A percentile compares a stretch with the other conserved stretches of the same genome.
These are phyloP conservation scores for Eueremaeus valkanovi DNA, from an alignment of 2,888 invertebrate species.

Conservation along the genomic window DNA sequence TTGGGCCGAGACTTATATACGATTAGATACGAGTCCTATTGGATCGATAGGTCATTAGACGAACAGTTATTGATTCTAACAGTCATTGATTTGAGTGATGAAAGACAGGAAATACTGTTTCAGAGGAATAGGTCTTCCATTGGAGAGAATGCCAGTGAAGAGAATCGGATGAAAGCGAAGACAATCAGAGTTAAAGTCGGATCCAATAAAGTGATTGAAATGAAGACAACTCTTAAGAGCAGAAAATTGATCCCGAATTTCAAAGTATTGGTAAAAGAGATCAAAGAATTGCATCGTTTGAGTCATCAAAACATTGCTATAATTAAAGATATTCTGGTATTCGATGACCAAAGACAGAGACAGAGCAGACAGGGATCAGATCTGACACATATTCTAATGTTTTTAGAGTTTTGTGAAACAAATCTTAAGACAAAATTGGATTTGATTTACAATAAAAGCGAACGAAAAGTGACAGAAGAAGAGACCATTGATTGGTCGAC, in stretches of 20 bases:
- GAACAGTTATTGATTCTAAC: background rate
- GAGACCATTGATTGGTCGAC: background rate
- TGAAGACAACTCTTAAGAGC: background rate
- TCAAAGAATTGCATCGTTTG: background rate
- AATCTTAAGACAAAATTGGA: background rate
- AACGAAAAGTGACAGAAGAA: background rate
- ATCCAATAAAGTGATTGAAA: background rate
- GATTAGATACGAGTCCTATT: background rate
- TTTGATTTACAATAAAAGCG: background rate
- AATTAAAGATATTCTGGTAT: background rate
- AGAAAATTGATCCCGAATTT: background rate
- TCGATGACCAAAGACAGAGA: too few relatives aligned
- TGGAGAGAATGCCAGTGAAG: background rate
- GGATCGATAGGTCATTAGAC: background rate
- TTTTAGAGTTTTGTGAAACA: background rate
- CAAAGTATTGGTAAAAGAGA: background rate
- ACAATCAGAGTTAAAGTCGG: background rate
- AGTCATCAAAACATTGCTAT: background rate
- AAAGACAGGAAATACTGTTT: background rate
- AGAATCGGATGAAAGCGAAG: background rate
- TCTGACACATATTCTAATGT: background rate
- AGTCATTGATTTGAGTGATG: background rate
- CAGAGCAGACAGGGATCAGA: background rate
- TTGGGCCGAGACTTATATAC: conserved; percentile 5
- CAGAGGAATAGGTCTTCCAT: background rate